phyloP scores from a whole-genome alignment of 2,113 vertebrate genomes.

The Gila orcuttii region DNA sequence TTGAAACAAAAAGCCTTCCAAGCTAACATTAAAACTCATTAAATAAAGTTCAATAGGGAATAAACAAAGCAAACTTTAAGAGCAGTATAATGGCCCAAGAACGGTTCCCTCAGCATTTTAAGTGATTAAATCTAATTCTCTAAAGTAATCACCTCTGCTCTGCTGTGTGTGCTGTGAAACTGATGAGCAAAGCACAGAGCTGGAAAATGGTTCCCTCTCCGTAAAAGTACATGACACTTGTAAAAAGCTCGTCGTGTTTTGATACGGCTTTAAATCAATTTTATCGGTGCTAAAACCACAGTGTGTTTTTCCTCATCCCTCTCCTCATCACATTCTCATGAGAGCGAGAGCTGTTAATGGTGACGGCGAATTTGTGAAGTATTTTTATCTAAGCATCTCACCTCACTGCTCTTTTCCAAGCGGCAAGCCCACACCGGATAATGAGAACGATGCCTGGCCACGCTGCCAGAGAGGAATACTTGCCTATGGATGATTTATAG shows the following conservation, averaged over 20 bases:
- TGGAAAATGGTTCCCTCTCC: neutral
- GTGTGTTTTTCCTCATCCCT: conserved; percentile 2
- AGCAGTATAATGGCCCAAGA: conserved; percentile 5
- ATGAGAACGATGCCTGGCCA: conserved; percentile 65
- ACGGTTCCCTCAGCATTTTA: conserved; percentile 42
- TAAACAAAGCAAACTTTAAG: conserved; percentile 32
- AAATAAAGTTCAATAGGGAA: conserved; percentile 19
- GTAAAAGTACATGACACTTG: conserved; percentile 44
- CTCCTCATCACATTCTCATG: conserved; percentile 9
- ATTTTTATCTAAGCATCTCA: conserved; percentile 46
- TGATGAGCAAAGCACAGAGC: conserved; percentile 33
- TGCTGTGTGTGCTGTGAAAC: neutral
- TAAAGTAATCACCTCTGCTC: conserved; percentile 41
- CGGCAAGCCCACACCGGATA: conserved; percentile 66
- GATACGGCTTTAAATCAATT: conserved; percentile 31
- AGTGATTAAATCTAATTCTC: conserved; percentile 45
- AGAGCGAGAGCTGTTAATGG: conserved; percentile 23
- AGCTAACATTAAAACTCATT: conserved; percentile 30
- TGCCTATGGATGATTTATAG: conserved; percentile 67
- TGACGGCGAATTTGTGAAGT: conserved; percentile 13
- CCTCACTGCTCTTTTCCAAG: conserved; percentile 58
- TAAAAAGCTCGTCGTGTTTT: conserved; percentile 40
- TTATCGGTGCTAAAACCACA: neutral
- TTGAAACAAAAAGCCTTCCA: neutral
- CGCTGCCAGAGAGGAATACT: conserved; percentile 58